phyloP scores from a whole-genome alignment of 2,113 vertebrate genomes.

The Grus americana region DNA sequence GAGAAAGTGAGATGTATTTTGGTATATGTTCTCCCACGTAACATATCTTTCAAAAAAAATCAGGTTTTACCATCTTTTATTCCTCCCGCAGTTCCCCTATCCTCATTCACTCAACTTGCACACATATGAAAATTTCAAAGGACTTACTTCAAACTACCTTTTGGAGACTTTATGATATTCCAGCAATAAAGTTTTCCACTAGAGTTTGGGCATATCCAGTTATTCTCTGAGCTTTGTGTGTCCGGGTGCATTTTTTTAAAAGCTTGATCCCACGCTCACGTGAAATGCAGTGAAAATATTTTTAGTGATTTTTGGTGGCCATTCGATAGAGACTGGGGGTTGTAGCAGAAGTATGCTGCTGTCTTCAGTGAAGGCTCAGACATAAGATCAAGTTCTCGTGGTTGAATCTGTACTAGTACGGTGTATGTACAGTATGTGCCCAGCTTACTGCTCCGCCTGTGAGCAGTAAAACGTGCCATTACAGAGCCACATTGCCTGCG shows the following conservation, averaged over 20 bases:
- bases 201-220: background rate
- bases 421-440: background rate
- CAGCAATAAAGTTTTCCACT: background rate
- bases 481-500: background rate
- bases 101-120: background rate
- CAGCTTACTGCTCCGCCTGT: background rate
- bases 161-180: background rate
- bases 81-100: background rate
- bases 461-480: background rate
- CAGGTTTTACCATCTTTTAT: constrained; percentile 17
- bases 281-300: background rate
- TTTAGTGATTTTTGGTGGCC: background rate
- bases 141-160: background rate
- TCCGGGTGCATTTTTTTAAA: background rate
- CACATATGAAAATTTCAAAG: background rate
- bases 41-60: background rate
- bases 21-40: constrained; percentile 36
- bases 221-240: background rate
- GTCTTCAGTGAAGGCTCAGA: background rate
- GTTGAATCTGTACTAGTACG: background rate
- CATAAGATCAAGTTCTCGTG: background rate
- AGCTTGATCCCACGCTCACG: background rate
- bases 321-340: background rate
- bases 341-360: background rate
- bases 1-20: constrained; percentile 51